phyloP scores from a whole-genome alignment of 2,797 vertebrate species.

The Poecilia gillii region DNA sequence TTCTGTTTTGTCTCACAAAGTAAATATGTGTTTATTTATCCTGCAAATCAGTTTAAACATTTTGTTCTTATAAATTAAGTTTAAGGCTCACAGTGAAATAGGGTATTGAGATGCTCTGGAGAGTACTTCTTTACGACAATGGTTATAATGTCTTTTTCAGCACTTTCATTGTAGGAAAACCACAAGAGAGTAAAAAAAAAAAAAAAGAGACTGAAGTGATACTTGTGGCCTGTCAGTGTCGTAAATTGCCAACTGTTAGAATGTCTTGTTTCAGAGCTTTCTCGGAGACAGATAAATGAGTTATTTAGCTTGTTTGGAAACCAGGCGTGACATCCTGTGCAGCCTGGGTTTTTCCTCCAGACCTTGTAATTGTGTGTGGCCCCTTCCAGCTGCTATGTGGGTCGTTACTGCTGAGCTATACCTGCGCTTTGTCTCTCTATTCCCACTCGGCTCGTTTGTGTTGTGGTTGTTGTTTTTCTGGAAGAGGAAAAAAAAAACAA shows the following conservation, averaged over 20 bases:
- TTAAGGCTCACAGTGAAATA: background rate
- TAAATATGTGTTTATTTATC: background rate
- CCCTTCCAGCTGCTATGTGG: background rate
- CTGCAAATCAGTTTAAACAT: too few species aligned
- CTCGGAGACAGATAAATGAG: background rate
- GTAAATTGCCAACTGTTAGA: background rate
- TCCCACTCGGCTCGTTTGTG: slow-evolving; percentile 17
- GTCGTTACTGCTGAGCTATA: background rate
- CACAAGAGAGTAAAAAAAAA: background rate
- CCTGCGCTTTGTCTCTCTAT: slow-evolving; percentile 1
- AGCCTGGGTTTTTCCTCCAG: background rate
- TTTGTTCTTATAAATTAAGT: too few species aligned
- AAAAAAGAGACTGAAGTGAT: background rate
- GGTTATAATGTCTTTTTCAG: background rate
- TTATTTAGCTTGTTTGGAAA: background rate
- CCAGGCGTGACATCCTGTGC: background rate
- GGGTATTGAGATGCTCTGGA: background rate
- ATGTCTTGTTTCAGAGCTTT: background rate
- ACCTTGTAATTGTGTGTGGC: slow-evolving; percentile 4
- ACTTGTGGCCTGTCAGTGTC: background rate
- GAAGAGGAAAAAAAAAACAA: slow-evolving; percentile 4
- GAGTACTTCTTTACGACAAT: background rate
- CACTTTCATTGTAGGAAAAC: background rate
- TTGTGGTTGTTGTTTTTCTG: slow-evolving; percentile 29
- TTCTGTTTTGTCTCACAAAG: background rate